A percentile compares a stretch with the other conserved stretches of the same genome.
These are phyloP conservation scores for Oreochromis niloticus DNA, from an alignment of 2,113 vertebrate species.

Conservation along the genomic window DNA sequence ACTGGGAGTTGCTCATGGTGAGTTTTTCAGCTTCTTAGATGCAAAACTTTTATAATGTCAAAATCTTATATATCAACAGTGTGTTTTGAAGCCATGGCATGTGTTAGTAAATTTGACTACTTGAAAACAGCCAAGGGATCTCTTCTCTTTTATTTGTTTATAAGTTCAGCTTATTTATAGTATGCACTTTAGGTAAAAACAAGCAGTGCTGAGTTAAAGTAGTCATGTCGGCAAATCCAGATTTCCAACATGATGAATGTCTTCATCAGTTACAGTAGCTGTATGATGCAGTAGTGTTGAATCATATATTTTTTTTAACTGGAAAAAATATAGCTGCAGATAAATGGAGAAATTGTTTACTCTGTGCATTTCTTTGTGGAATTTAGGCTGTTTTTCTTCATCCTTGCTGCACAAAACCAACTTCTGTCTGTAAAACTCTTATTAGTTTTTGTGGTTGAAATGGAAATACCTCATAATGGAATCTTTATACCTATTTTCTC, in stretches of 20 bases:
- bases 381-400: background rate
- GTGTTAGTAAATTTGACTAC: background rate
- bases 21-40: background rate
- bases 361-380: background rate
- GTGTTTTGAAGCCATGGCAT: background rate
- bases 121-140: background rate
- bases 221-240: rapidly evolving
- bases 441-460: rapidly evolving
- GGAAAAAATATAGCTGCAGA: background rate
- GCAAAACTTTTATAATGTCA: background rate
- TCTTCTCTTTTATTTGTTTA: background rate
- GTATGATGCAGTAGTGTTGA: background rate
- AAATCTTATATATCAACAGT: background rate
- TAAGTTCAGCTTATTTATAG: background rate
- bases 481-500: background rate
- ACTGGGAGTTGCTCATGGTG: background rate
- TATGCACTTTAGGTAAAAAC: background rate
- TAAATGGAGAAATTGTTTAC: background rate
- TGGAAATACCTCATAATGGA: rapidly evolving
- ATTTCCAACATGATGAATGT: rapidly evolving
- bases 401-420: background rate
- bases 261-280: background rate
- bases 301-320: rapidly evolving
- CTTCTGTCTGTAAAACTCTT: background rate
- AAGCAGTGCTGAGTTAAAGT: background rate